Evolutionary conservation across 2,113 vertebrate species (phyloP), one percentile per base, ranked within the genome.

Genomic region (Xenopus laevis): DNA sequence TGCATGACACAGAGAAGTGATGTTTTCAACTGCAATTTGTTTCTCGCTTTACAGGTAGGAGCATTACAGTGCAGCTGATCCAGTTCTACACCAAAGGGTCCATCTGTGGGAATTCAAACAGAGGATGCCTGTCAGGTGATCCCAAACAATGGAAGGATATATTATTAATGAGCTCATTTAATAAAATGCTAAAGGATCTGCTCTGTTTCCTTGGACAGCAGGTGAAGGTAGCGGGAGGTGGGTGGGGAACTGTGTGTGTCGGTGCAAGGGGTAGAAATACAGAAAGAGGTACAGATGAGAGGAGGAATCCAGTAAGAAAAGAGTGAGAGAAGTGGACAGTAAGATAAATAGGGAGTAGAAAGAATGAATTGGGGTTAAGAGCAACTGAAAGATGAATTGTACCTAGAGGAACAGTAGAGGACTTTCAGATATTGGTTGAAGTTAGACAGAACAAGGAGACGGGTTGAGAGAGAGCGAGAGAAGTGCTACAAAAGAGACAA

Each of bases 121-220:
- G 17, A 47, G 17, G 63, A 68, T 12, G 9, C 50, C 23, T 13
- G 58, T 27, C 74, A 63, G 67, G 50, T 64, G 74, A 77, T 64
- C 67, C 10, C 15, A 44, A 15, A 77, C 67, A 77, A 77, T 77
- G 33, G 30, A 20, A 17, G 17, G 5, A 77, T 77, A 50, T 68
- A 77, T 77, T 63, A 77, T 77, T 77, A 66, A 77, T 77, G 46
- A 33, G 10, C 15, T 57, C 27, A n/a, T 64, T 64, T 63, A 77
- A 33, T 30, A 70, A 76, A 67, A 69, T 76, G 58, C 20, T 55
- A 21, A 64, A 52, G 45, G 73, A 63, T 69, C 66, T 64, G 46
- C 50, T 45, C 47, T 10, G 33, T 63, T 76, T 70, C 66, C 23
- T 30, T 45, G 30, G 46, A n/a, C 27, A 46, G 17, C 18, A 40